These are phyloP conservation scores for Porites lutea DNA, from an alignment of 64 coral and sea anemone genomes.

Conservation along the genomic window DNA sequence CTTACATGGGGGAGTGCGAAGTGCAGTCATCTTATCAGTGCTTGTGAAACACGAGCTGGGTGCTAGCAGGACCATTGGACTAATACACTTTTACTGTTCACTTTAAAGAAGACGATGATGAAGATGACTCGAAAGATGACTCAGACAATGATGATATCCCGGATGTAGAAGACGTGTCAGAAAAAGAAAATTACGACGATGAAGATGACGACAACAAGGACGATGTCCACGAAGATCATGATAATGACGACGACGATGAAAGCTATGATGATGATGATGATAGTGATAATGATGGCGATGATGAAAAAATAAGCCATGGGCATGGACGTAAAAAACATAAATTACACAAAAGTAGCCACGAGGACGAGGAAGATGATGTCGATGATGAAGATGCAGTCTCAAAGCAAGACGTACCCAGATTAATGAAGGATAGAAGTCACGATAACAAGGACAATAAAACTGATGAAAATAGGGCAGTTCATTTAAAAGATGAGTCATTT, in stretches of 20 bases:
- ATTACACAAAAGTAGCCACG: not conserved
- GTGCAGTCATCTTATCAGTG: no score
- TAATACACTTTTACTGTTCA: not conserved
- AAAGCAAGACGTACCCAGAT: not conserved
- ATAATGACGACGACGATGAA: not conserved
- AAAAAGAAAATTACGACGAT: not conserved
- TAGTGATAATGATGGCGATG: no score
- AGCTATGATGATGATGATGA: no score
- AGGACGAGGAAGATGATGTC: not conserved
- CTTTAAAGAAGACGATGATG: slow-evolving; percentile 2
- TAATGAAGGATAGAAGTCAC: not conserved
- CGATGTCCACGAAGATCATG: not conserved
- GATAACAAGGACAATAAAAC: not conserved
- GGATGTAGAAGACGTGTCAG: not conserved
- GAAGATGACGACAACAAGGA: not conserved
- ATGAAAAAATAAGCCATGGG: no score
- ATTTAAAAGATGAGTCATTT: not conserved
- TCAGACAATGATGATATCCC: not conserved
- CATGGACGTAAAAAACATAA: not conserved
- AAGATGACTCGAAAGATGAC: not conserved
- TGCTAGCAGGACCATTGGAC: no score
- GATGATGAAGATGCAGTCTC: not conserved
- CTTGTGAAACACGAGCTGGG: no score
- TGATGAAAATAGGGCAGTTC: not conserved
- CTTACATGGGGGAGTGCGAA: no score